A percentile compares a stretch with the other conserved stretches of the same genome.
Evolutionary conservation across 2,888 invertebrate species (phyloP).

Genomic region (Eupithecia inturbata): DNA sequence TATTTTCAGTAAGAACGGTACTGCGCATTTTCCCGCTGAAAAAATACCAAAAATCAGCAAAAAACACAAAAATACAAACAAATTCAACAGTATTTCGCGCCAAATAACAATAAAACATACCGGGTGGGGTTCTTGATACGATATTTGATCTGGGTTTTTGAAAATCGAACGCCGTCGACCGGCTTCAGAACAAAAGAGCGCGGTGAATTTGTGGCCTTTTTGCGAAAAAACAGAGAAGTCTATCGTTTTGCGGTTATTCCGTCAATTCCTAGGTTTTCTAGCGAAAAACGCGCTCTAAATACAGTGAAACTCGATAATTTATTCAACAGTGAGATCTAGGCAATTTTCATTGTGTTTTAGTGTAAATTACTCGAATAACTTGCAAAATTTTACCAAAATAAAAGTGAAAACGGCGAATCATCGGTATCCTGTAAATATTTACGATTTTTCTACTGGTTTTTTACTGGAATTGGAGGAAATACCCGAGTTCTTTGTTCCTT

Average conservation of each 20-base stretch:
- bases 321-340: slow-evolving; percentile 18
- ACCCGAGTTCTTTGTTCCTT: slow-evolving; percentile 63
- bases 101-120: slow-evolving; percentile 26
- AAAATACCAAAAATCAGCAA: slow-evolving; percentile 52
- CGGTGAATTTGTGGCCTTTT: slow-evolving; percentile 60
- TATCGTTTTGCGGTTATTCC: slow-evolving; percentile 23
- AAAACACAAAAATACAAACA: slow-evolving; percentile 39
- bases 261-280: slow-evolving; percentile 10
- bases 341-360: slow-evolving; percentile 30
- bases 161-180: slow-evolving; percentile 48
- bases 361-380: slow-evolving; percentile 19
- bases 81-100: slow-evolving; percentile 35
- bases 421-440: not conserved
- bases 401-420: not conserved
- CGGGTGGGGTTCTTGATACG: slow-evolving; percentile 24
- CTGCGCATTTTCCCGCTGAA: slow-evolving; percentile 43
- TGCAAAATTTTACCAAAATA: not conserved
- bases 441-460: slow-evolving; percentile 22
- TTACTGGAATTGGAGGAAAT: slow-evolving; percentile 35
- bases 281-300: slow-evolving; percentile 19
- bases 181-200: slow-evolving; percentile 59
- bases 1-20: slow-evolving; percentile 59
- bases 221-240: slow-evolving; percentile 40
- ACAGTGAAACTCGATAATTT: slow-evolving; percentile 25
- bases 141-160: slow-evolving; percentile 39